Base-by-base conservation (phyloP, 2,797 vertebrate genomes). In the Cyclura pinguis region DNA sequence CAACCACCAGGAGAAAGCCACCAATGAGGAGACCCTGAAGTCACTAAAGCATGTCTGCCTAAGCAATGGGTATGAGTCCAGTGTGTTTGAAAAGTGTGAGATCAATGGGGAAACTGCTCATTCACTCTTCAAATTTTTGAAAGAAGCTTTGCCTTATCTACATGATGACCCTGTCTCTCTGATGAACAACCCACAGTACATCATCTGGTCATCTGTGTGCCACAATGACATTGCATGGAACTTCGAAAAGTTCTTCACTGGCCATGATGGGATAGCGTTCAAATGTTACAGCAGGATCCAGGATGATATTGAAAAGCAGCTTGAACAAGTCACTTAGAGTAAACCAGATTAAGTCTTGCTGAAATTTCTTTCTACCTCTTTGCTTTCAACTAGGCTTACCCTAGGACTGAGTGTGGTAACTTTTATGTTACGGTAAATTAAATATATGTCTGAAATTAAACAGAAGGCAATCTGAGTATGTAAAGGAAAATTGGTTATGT, bases 171-270 rank as follows among this genome's bases (percentile, higher is more conserved):
- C 98, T 0, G 3, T 87, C 0, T 93, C 98, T 27, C 96, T 99
- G 77, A 98, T 99, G 97, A 97, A 20, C 0, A 98, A 99, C 95
- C 98, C 98, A 8, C 98, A 98, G 93, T 92, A 84, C 57, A 98
- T 99, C 97, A 98, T 96, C 90, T 99, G 99, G 99, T 98, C 98
- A 47, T 99, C 98, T 0, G 98, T 99, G 47, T 97, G 97, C 97
- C 97, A 98, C 93, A 98, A 97, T 62, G 99, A 99, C 89, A 89
- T 99, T 88, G 20, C 98, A 92, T 99, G 99, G 98, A 99, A 99
- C 97, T 99, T 99, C 0, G 98, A 99, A 97, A 99, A 99, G 97
- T 99, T 99, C 96, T 98, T 99, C 62, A 96, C 99, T 0, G 98
- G 97, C 20, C 96, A 96, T 0, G 98, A 99, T 0, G 98, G 98